Evolutionary conservation across 2,113 vertebrate genomes (phyloP).

Genomic region (Rhinoderma darwinii): DNA sequence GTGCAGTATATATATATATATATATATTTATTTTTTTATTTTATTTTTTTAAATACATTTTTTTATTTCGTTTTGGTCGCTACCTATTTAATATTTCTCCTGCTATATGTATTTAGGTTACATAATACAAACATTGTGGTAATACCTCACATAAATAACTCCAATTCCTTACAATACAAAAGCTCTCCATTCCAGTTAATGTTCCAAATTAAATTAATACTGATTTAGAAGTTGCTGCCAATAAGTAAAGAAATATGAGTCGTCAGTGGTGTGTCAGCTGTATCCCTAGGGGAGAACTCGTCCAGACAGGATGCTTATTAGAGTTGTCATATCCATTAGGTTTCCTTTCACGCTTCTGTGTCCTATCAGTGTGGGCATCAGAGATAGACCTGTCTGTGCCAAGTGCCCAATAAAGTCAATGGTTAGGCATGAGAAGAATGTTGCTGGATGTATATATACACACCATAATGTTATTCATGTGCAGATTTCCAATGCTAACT

Average conservation of each 20-base stretch:
- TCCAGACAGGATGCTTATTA: conserved; percentile 93
- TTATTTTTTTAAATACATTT: neutral
- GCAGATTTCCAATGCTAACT: neutral
- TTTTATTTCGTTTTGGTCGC: neutral
- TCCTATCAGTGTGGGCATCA: conserved; percentile 86
- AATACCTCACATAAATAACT: neutral
- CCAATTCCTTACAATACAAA: conserved; percentile 1
- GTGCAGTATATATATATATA: too few species aligned
- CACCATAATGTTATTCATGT: neutral
- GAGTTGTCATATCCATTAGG: conserved; percentile 97
- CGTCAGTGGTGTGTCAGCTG: conserved; percentile 82
- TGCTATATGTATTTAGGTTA: neutral
- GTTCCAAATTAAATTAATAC: conserved; percentile 81
- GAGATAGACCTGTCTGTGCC: conserved; percentile 40
- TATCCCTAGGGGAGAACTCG: conserved; percentile 83
- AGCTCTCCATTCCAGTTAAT: conserved; percentile 63
- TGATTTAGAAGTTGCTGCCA: conserved; percentile 73
- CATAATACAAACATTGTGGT: neutral
- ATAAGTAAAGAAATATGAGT: conserved; percentile 80
- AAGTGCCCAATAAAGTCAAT: conserved; percentile 48
- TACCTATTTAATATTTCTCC: neutral
- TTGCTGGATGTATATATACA: neutral
- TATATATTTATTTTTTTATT: neutral
- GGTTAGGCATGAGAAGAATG: neutral
- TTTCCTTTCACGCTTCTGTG: conserved; percentile 91